Base-by-base conservation (phyloP, 2,888 invertebrate genomes). In the Ethmia dodecea region DNA sequence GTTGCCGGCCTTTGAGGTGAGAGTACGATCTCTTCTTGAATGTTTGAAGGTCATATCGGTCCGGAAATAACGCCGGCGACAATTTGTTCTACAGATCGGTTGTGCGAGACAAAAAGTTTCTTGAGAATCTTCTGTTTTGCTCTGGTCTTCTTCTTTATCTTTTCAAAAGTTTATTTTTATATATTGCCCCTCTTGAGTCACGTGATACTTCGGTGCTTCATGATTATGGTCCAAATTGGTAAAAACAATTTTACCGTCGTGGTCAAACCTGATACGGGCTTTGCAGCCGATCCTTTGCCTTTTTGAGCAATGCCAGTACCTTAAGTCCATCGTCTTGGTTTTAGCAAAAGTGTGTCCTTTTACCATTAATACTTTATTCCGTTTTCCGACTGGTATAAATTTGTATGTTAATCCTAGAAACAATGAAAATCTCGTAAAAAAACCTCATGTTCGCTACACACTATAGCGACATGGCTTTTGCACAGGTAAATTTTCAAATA, bases 251-350 rank as follows among this genome's bases (percentile, higher is more conserved):
- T 26, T 26, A 6, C 26, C 26, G 5, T n/a, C 10, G 1, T 31
- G 10, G 11, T 44, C 32, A 15, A 49, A 31, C 5, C 36, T 37
- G 3, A 54, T 29, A 27, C 33, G 42, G 4, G 50, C 54, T 1
- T 15, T 33, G 29, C 52, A 52, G 11, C 38, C 42, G 0, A 28
- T 24, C 2, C 27, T 12, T 3, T 27, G 6, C 20, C 43, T 42
- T 24, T 36, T 41, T 4, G 49, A 48, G 31, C 56, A 56, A 5
- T 40, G 38, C 49, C 49, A 52, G 24, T 43, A 46, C 27, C 44
- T 30, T 3, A 33, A 11, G n/a, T 45, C 42, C 1, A 42, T 38
- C 20, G 40, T 43, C 11, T 41, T 10, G 30, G 25, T 10, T 26
- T 11, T 26, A 11, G 26, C n/a, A 13, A 48, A 53, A 3, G 51